These are phyloP conservation scores for Haplotaxodon microlepis DNA, from an alignment of 2,113 vertebrate species.

Conservation along the genomic window DNA sequence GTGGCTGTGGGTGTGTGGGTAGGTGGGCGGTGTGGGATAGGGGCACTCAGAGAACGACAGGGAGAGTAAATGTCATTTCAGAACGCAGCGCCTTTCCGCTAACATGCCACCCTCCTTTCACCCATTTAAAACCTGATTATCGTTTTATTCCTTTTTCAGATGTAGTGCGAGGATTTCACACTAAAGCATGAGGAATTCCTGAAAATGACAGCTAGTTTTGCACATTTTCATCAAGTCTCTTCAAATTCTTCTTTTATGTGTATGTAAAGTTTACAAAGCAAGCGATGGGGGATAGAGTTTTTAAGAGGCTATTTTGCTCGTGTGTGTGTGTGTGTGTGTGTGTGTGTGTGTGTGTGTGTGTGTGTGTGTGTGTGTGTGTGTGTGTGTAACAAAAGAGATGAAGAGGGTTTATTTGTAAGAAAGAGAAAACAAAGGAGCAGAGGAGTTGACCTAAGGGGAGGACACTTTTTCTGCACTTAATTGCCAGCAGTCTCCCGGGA, in stretches of 20 bases:
- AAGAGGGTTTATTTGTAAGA: background rate
- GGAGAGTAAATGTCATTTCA: constrained; percentile 8
- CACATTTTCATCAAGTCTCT: background rate
- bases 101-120: constrained; percentile 1
- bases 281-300: accelerated
- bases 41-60: background rate
- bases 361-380: background rate
- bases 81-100: background rate
- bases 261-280: background rate
- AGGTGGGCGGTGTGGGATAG: constrained; percentile 19
- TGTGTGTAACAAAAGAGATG: background rate
- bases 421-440: background rate
- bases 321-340: background rate
- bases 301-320: background rate
- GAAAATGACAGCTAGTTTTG: background rate
- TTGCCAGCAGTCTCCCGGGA: constrained; percentile 4
- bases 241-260: background rate
- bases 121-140: background rate
- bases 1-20: constrained; percentile 25
- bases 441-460: constrained; percentile 17
- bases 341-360: background rate
- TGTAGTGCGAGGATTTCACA: background rate
- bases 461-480: constrained; percentile 24
- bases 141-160: background rate
- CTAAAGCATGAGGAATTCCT: background rate